Base-by-base conservation (phyloP, 2,888 invertebrate species). In the Drosophila acutilabella region DNA sequence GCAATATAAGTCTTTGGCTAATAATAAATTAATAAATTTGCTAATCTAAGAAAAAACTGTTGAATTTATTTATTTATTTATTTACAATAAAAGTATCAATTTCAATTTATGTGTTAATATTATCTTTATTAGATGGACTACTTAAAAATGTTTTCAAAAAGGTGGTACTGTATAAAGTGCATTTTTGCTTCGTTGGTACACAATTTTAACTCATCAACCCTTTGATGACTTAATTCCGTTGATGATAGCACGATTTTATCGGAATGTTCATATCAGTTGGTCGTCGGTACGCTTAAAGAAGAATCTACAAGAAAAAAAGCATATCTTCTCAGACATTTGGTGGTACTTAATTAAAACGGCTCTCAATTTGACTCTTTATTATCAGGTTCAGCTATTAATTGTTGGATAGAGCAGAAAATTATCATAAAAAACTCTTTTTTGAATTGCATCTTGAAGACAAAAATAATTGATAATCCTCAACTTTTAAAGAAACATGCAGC, bases 171-270 rank as follows among this genome's bases (percentile, higher is more conserved):
- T 14, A 14, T 38, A 0, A 16, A 57, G 57, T 23, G 50, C 51
- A 65, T 36, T 13, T 16, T n/a, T 0, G 4, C 10, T n/a, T 26
- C 40, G 10, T 8, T 23, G 23, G 23, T 23, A 23, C 6, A 6
- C 23, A 5, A 23, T 23, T 23, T 23, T 1, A 23, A 23, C 23
- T 64, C 44, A 11, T 2, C 30, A 18, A 16, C 42, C 10, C n/a
- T 33, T 45, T 41, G 36, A 44, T 57, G 47, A 70, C 40, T 57
- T 30, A 7, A 40, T 62, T 45, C 8, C 41, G 4, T 44, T 56
- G 11, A 14, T 44, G 23, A 57, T 53, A 44, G 18, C 14, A 14
- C 7, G 52, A 54, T 50, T 50, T 67, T 18, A 52, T 36, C 36
- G 36, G 23, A 56, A 44, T 38, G 54, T 14, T 44, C 44, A 33